Percentiles rank a stretch among this genome's conserved stretches.
These are phyloP conservation scores for Danionella cerebrum DNA, from an alignment of 2,113 vertebrate species.

Conservation along the genomic window DNA sequence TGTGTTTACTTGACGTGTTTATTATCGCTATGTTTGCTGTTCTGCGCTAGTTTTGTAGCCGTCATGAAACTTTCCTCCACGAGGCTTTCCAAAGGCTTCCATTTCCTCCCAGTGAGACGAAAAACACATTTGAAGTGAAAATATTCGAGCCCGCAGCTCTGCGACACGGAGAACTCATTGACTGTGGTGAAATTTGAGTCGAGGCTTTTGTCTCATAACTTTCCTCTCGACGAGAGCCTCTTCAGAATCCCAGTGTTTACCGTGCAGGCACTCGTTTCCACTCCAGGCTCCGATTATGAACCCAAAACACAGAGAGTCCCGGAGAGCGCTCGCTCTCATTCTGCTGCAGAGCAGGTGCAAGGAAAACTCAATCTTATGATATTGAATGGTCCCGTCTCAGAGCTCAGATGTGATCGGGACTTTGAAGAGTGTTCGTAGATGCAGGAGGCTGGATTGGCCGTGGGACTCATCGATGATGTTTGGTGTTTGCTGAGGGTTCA, in stretches of 20 bases:
- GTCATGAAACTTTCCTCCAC: background rate
- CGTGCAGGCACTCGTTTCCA: background rate
- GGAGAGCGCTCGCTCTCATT: background rate
- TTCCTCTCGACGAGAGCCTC: background rate
- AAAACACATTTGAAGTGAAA: background rate
- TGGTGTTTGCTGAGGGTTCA: background rate
- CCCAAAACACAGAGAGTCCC: too few relatives aligned
- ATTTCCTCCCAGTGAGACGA: background rate
- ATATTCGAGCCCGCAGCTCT: background rate
- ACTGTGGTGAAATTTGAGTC: background rate
- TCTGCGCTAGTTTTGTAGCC: background rate
- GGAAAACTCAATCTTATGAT: too few relatives aligned
- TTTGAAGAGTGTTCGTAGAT: too few relatives aligned
- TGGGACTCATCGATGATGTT: background rate
- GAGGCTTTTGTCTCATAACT: background rate
- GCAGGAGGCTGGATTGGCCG: too few relatives aligned
- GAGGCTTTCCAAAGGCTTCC: background rate
- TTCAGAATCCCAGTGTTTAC: background rate
- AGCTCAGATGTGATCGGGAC: background rate
- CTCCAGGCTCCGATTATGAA: slow-evolving; percentile 9
- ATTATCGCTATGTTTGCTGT: background rate
- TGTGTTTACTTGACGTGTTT: too few relatives aligned
- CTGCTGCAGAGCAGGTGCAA: slow-evolving; percentile 11
- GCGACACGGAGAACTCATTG: background rate
- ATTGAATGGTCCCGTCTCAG: too few relatives aligned